Evolutionary conservation across 2,113 vertebrate species (phyloP).

Genomic region (Gulo gulo): DNA sequence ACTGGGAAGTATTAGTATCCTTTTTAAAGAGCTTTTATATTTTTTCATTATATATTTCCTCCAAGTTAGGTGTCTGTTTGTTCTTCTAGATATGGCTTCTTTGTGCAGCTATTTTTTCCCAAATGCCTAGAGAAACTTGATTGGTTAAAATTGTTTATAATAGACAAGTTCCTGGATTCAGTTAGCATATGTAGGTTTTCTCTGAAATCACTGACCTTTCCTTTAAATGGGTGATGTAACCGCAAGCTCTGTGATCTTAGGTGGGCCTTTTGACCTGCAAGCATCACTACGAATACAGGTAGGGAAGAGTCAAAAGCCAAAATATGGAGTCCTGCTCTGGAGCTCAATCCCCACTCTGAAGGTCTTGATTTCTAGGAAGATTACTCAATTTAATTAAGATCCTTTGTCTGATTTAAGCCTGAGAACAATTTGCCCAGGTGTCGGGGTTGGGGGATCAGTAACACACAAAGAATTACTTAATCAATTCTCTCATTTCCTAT

Average conservation of each 20-base stretch:
- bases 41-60: background rate
- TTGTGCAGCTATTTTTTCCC: background rate
- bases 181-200: background rate
- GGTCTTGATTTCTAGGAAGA: background rate
- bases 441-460: background rate
- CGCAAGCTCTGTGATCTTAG: background rate
- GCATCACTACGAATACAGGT: background rate
- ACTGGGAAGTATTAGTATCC: background rate
- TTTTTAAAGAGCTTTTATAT: background rate
- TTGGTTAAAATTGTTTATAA: background rate
- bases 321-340: background rate
- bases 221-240: background rate
- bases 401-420: background rate
- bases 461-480: background rate
- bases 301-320: background rate
- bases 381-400: background rate
- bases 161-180: background rate
- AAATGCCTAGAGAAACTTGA: background rate
- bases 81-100: background rate
- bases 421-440: background rate
- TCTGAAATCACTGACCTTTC: background rate
- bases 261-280: background rate
- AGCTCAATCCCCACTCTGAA: background rate
- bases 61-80: background rate
- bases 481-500: background rate